Percentiles rank a stretch among this genome's conserved stretches.
Conservation (phyloP, 2,113 vertebrate species). For the Pachyramphus minor region DNA sequence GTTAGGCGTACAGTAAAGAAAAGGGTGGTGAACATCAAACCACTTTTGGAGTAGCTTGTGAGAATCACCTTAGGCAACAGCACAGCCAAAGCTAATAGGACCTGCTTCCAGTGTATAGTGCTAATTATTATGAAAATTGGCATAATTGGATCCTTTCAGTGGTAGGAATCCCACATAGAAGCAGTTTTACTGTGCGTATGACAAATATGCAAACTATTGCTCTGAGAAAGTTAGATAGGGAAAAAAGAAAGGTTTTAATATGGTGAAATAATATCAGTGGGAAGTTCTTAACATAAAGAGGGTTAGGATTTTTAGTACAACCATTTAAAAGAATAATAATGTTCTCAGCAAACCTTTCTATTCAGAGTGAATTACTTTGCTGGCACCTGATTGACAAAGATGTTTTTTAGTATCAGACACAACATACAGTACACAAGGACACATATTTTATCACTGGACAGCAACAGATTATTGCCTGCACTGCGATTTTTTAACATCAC, state of each 20-base stretch:
- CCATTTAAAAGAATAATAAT: constrained; percentile 26
- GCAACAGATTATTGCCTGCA: constrained; percentile 38
- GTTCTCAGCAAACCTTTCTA: background rate
- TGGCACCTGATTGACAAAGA: background rate
- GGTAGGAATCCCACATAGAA: background rate
- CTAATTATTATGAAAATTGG: background rate
- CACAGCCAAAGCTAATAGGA: background rate
- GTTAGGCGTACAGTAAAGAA: background rate
- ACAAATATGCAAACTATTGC: background rate
- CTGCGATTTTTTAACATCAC: constrained; percentile 73
- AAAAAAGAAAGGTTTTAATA: constrained; percentile 10
- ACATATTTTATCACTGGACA: constrained; percentile 44
- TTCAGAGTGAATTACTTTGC: constrained; percentile 3
- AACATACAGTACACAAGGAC: background rate
- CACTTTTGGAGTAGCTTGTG: background rate
- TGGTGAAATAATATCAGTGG: constrained; percentile 4
- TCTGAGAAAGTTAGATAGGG: background rate
- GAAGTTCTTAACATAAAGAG: background rate
- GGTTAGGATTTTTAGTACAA: constrained; percentile 1
- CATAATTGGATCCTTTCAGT: background rate
- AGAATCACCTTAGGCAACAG: background rate
- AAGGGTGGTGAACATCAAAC: background rate
- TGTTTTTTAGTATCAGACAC: constrained; percentile 28
- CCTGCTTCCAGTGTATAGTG: background rate
- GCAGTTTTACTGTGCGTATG: background rate